These are phyloP conservation scores for Dipus sagitta DNA, from an alignment of 2,797 vertebrate species.

Conservation along the genomic window DNA sequence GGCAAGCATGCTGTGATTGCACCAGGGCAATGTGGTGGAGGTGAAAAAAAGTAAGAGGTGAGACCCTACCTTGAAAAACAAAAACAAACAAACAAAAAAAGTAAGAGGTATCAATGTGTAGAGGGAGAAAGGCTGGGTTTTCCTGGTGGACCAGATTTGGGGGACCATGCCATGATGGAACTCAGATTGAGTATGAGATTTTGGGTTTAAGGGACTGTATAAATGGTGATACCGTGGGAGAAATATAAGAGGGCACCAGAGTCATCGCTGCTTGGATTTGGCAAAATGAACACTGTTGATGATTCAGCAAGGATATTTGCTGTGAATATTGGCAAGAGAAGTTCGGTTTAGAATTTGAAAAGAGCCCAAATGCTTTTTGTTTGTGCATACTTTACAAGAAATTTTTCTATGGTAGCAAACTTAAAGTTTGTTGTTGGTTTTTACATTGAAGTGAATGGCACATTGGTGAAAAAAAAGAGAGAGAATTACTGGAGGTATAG, in stretches of 20 bases:
- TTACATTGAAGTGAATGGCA: neutral
- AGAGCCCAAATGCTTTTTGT: neutral
- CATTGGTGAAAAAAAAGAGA: neutral
- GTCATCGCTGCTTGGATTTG: neutral
- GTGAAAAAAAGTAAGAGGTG: neutral
- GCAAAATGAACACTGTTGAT: slow-evolving; percentile 5
- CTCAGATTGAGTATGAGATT: neutral
- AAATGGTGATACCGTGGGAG: neutral
- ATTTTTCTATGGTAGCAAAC: neutral
- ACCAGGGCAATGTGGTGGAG: neutral
- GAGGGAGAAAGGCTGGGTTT: neutral
- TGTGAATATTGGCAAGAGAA: slow-evolving; percentile 52
- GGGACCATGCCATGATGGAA: neutral
- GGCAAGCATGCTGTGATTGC: neutral
- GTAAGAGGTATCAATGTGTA: neutral
- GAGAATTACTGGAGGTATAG: slow-evolving; percentile 1
- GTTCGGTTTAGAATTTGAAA: slow-evolving; percentile 39
- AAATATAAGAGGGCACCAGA: slow-evolving; percentile 19
- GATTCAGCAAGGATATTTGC: slow-evolving; percentile 38
- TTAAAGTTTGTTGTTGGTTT: neutral
- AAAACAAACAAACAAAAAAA: too few species aligned
- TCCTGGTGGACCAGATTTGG: slow-evolving; percentile 18
- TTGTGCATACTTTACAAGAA: neutral
- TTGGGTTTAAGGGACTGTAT: slow-evolving; percentile 11
- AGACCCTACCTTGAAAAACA: too few species aligned